These are phyloP conservation scores for Acholoe squamosa DNA, from an alignment of 2,888 invertebrate genomes.

Conservation along the genomic window DNA sequence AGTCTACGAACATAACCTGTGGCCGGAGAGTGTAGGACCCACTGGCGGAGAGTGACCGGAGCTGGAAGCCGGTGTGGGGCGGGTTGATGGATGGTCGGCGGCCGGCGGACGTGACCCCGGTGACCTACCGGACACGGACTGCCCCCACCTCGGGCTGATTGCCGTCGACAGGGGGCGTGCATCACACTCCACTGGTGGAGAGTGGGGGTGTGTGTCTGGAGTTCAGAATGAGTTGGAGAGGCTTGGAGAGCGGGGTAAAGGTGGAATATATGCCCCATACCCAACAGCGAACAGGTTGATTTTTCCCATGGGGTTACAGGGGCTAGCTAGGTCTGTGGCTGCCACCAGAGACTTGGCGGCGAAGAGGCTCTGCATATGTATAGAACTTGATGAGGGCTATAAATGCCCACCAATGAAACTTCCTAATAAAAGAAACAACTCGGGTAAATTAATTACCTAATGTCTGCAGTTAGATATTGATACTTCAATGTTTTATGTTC, in stretches of 20 bases:
- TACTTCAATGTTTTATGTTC: too few relatives aligned
- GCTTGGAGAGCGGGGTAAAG: not conserved
- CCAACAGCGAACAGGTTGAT: not conserved
- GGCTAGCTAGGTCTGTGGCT: not conserved
- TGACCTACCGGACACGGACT: slow-evolving; percentile 20
- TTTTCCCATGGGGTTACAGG: not conserved
- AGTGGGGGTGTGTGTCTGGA: too few relatives aligned
- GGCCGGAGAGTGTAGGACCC: not conserved
- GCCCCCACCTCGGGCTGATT: slow-evolving; percentile 22
- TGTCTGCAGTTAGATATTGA: too few relatives aligned
- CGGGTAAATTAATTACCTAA: too few relatives aligned
- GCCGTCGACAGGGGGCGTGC: slow-evolving; percentile 29
- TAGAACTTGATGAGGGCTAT: too few relatives aligned
- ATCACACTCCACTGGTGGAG: not conserved
- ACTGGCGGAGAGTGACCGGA: not conserved
- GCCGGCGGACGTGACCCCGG: slow-evolving; percentile 24
- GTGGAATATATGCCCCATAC: not conserved
- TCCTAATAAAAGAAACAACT: too few relatives aligned
- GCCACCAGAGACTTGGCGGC: too few relatives aligned
- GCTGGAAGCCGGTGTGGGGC: not conserved
- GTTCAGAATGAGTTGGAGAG: too few relatives aligned
- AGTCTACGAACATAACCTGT: not conserved
- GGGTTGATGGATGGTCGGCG: slow-evolving; percentile 2
- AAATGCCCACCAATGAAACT: too few relatives aligned
- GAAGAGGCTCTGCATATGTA: too few relatives aligned